Base-by-base conservation (phyloP, 2,113 vertebrate species). In the Thryonomys swinderianus region DNA sequence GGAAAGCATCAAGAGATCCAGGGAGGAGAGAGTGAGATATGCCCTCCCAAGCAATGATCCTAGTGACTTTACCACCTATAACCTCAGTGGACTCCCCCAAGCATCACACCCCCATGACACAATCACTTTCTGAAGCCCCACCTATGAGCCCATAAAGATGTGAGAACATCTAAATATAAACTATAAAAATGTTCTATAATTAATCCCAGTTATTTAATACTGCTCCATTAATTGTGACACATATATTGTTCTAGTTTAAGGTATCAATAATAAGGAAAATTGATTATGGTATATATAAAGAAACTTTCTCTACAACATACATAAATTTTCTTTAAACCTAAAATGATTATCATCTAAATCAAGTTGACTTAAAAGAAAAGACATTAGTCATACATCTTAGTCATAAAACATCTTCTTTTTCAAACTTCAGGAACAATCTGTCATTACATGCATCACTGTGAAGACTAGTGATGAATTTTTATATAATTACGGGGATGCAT, bases 331-430 rank as follows among this genome's bases (percentile, higher is more conserved):
- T 79, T 12, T 84, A 90, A 57, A 57, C 11, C 14, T 84, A 73
- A 79, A 95, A 73, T 21, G 30, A 67, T 16, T 42, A 51, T 48
- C 59, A 59, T 66, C 62, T 84, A 84, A 93, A 90, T 87, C 37
- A 55, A 87, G 18, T 90, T 66, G 69, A n/a, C 30, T 87, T 87
- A 73, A 93, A 80, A 48, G 12, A 93, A 93, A 90, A 95, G n/a
- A 16, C 45, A 90, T 87, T 82, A 71, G 40, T 93, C 20, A 51
- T 83, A 42, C 51, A 61, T 69, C 40, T 82, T 61, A 32, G 20
- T 64, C 21, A 87, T 17, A 89, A 92, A 92, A 81, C 61, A 85
- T n/a, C 53, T 27, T 80, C 59, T 95, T 86, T 42, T 71, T 83
- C 61, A 90, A 87, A 64, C 11, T 69, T 90, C 21, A 61, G 7